Base-by-base conservation (phyloP, 2,888 invertebrate species). In the Lissonota sp. region DNA sequence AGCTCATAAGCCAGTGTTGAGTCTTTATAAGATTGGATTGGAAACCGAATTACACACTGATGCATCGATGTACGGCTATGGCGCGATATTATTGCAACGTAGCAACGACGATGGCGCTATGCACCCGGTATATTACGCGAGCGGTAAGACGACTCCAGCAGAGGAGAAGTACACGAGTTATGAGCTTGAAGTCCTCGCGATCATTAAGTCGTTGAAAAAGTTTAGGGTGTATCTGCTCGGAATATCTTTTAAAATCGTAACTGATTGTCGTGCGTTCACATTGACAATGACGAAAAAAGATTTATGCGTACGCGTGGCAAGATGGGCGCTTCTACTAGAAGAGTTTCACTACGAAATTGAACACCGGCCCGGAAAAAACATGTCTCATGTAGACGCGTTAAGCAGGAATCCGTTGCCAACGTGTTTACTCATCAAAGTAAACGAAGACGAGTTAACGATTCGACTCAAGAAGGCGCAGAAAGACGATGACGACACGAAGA, bases 31-130 rank as follows among this genome's bases (percentile, higher is more conserved):
- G 0, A 4, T 57, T 0, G 60, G 26, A 0, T 81, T 84, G 1
- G 82, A 83, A 80, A 80, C 84, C 53, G 84, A 86, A 49, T 42
- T 72, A 4, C 46, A 72, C 51, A 72, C 72, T 0, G 72, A 72
- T 37, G 62, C 51, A 8, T 77, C 62, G 0, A 51, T 10, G 37
- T 6, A 76, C 4, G 84, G 86, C 0, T 83, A 77, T 10, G 86
- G 85, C 6, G 84, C 83, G 10, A 83, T 86, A 6, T 10, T 86
- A 3, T n/a, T 87, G 14, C 86, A 87, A 14, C 69, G 75, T 51
- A 72, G 76, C 37, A 10, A 16, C 6, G 73, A 82, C 0, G 87
- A 86, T 26, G 58, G 76, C 5, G 16, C 10, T 10, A 73, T 53
- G 8, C 72, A 80, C 40, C 76, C 76, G 0, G 67, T 80, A 1